phyloP scores from a whole-genome alignment of 1,140 invertebrate species.

The Neotoxoptera formosana region DNA sequence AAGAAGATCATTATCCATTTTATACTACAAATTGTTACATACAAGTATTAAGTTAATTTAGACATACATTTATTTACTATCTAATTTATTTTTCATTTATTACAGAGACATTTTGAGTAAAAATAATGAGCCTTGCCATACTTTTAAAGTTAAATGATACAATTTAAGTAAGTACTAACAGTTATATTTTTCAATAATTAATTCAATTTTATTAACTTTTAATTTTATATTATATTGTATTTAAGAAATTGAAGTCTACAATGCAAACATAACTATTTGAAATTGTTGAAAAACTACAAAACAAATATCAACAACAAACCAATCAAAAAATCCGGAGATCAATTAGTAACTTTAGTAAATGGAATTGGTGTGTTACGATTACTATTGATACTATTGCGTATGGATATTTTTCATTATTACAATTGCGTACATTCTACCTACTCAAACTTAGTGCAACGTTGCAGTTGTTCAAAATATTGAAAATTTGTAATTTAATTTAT shows the following conservation, averaged over 20 bases:
- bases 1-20: conserved; percentile 33
- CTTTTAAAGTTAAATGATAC: conserved; percentile 85
- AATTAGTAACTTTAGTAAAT: conserved; percentile 69
- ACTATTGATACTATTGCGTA: no score
- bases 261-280: conserved; percentile 82
- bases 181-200: conserved; percentile 16
- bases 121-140: conserved; percentile 71
- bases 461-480: no score
- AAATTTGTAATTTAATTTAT: no score
- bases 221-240: conserved; percentile 59
- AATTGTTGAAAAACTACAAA: conserved; percentile 78
- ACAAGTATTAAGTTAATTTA: conserved; percentile 20
- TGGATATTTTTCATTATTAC: no score
- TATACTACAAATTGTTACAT: background rate
- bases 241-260: conserved; percentile 78
- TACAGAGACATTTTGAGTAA: conserved; percentile 60
- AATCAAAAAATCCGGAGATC: conserved; percentile 62
- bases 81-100: background rate
- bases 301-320: conserved; percentile 55
- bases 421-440: no score
- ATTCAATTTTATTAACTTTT: background rate
- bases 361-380: no score
- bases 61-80: background rate
- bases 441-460: no score
- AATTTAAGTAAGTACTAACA: conserved; percentile 72